Base-by-base conservation (phyloP, 1,140 invertebrate species). In the Bombyx mandarina region DNA sequence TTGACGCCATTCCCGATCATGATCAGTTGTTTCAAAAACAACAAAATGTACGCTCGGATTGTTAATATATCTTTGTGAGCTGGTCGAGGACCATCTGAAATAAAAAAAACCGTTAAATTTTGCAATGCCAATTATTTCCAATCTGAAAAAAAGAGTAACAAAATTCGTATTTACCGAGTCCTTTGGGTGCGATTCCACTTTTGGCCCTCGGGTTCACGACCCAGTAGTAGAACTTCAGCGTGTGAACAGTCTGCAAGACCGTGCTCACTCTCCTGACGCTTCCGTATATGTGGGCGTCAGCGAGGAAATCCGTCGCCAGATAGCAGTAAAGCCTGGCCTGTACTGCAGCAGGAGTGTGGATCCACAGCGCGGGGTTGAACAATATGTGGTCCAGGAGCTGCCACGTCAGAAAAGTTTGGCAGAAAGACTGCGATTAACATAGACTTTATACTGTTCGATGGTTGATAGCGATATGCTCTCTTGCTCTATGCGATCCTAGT, bases 151-250 rank as follows among this genome's bases (percentile, higher is more conserved):
- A 2, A 3, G 1, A 47, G 8, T 47, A 50, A 6, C 10, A 22
- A 50, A 52, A 62, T 52, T 26, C 22, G 4, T 48, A 66, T 92
- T 91, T 86, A 98, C 97, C 96, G 58, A 97, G 86, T 76, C 96
- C 97, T 86, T 99, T 99, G 5, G 97, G 97, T 45, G 93, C 94
- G 69, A 98, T 98, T 44, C 97, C 97, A 87, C 97, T 99, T 81
- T 98, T 97, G 45, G 95, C 92, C 66, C 95, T 90, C 1, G 98
- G 98, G 91, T 98, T 98, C 3, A 96, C 94, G 10, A 99, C 96
- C 98, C 98, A 99, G 82, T 99, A 99, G 88, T 99, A 99, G 80
- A 97, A 99, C 88, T 99, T 99, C 43, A 99, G 90, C 0, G 98
- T 98, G 80, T 99, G 98, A 63, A 99, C 96, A 0, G 98, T 98